Evolutionary conservation across 2,797 vertebrate species (phyloP), one percentile per base, ranked within the genome.

Genomic region (Smutsia temminckii): DNA sequence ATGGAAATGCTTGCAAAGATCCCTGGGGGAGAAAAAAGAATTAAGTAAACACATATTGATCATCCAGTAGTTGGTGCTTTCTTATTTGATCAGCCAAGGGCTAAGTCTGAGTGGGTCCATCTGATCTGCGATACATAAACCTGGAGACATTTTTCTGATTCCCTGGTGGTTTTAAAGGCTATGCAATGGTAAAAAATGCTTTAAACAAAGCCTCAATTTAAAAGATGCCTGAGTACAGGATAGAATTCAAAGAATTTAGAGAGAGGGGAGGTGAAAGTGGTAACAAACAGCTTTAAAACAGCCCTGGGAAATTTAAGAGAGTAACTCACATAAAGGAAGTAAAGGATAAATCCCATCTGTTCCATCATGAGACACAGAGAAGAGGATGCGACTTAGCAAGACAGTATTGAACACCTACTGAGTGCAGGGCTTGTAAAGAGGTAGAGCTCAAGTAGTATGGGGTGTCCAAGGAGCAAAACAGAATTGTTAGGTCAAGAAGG

Each of bases 221-320:
- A 96, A 83, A 85, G 90, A 95, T 95, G n/a, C 75, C 55, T 40
- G 49, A 92, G 63, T 51, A 61, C 85, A 86, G 92, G 77, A 84
- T 89, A 95, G 97, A 96, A 97, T 95, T 95, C 92, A 86, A 97
- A 95, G 97, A 96, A 97, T 97, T 75, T 92, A 17, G 55, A 85
- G 69, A 81, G 68, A 93, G 51, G 18, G 57, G 78, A 95, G 93
- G 85, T 94, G 57, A 91, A 88, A 94, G 85, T 66, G 77, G 63
- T 66, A 83, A 46, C 29, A 6, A 79, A 74, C 25, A 74, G 71
- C 55, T 90, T 96, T 84, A 20, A 25, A 93, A 93, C 64, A 57
- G 63, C 37, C 71, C 63, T 83, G 66, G 64, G 51, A 85, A 85
- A 59, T 85, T 84, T 37, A 77, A 89, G 34, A 83, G 68, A 90